A percentile compares a stretch with the other conserved stretches of the same genome.
Evolutionary conservation across 2,888 invertebrate genomes (phyloP).

Genomic region (Atrina japonica): DNA sequence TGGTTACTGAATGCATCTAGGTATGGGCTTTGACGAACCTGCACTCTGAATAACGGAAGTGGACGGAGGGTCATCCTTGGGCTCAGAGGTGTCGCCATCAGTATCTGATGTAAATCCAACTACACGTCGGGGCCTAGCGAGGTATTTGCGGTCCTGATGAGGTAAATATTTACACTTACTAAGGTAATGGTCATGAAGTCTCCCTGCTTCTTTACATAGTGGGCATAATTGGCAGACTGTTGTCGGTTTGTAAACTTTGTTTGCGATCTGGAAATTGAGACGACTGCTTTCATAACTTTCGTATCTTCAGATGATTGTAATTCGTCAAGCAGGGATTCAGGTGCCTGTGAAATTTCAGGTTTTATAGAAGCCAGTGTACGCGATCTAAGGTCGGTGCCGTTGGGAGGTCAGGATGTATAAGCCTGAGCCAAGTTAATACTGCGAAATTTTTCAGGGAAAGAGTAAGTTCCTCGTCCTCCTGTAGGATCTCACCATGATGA

Average conservation of each 20-base stretch:
- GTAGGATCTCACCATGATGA: slow-evolving; percentile 43
- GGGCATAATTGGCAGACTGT: slow-evolving; percentile 20
- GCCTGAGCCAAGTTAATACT: slow-evolving; percentile 49
- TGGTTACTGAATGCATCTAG: slow-evolving; percentile 3
- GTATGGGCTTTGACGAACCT: slow-evolving; percentile 15
- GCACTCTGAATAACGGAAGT: slow-evolving; percentile 6
- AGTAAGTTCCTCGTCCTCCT: slow-evolving; percentile 42
- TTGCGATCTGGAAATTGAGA: neutral
- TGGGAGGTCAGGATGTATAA: slow-evolving; percentile 46
- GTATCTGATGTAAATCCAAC: neutral
- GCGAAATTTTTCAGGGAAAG: slow-evolving; percentile 54
- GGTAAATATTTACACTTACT: slow-evolving; percentile 31
- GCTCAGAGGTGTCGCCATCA: neutral
- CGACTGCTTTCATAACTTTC: slow-evolving; percentile 2
- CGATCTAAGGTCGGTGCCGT: neutral
- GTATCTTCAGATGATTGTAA: slow-evolving; percentile 20
- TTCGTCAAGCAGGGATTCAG: slow-evolving; percentile 43
- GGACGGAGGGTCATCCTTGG: neutral
- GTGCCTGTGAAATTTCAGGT: slow-evolving; percentile 46
- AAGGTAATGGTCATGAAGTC: slow-evolving; percentile 18
- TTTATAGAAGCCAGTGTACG: slow-evolving; percentile 36
- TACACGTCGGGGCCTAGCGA: slow-evolving; percentile 21
- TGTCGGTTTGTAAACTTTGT: neutral
- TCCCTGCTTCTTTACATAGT: slow-evolving; percentile 32
- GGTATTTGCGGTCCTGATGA: slow-evolving; percentile 3